Evolutionary conservation across 2,797 vertebrate species (phyloP).

Genomic region (Notoglanidium macrostoma): DNA sequence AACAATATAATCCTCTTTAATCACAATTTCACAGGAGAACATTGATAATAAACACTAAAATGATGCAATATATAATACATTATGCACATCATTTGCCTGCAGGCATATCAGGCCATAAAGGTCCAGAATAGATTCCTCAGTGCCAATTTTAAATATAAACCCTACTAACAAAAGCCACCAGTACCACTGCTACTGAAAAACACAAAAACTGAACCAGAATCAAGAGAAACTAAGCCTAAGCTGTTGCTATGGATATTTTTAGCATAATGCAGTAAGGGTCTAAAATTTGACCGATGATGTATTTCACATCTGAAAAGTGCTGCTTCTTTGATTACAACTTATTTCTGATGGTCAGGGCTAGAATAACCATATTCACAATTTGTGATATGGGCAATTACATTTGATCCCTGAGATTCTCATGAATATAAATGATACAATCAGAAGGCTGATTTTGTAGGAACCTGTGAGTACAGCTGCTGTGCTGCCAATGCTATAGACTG

Average conservation of each 20-base stretch:
- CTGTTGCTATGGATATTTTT: conserved; percentile 59
- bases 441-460: background rate
- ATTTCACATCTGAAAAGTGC: conserved; percentile 1
- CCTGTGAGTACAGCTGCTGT: conserved; percentile 7
- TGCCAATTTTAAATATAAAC: conserved; percentile 48
- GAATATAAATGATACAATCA: background rate
- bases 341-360: conserved; percentile 13
- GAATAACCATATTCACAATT: background rate
- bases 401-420: background rate
- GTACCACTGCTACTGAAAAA: conserved; percentile 6
- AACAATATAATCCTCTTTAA: conserved; percentile 6
- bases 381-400: background rate
- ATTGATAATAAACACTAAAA: conserved; percentile 41
- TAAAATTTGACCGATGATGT: conserved; percentile 6
- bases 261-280: conserved; percentile 22
- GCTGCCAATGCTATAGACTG: conserved; percentile 31
- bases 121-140: conserved; percentile 50
- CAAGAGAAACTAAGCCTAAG: conserved; percentile 18
- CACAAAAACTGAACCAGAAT: conserved; percentile 10
- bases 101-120: conserved; percentile 29
- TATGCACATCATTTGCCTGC: conserved; percentile 21
- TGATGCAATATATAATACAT: conserved; percentile 25
- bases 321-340: conserved; percentile 10
- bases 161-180: conserved; percentile 24
- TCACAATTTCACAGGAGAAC: conserved; percentile 30